These are phyloP conservation scores for Prolemur simus DNA, from an alignment of 2,113 vertebrate genomes.

Conservation along the genomic window DNA sequence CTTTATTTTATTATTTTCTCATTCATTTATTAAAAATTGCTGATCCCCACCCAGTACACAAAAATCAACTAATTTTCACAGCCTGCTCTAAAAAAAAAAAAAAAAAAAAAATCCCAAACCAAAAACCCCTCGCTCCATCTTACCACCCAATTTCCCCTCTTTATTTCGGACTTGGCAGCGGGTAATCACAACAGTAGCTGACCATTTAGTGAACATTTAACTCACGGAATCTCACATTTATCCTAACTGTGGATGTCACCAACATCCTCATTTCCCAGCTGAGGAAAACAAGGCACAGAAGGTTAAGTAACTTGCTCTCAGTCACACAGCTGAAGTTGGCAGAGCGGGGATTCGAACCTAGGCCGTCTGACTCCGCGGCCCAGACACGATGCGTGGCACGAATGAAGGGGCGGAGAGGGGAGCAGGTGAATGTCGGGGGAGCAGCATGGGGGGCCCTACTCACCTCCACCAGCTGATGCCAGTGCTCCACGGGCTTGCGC, in stretches of 20 bases:
- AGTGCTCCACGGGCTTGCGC: conserved; percentile 95
- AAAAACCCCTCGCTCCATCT: neutral
- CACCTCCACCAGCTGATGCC: conserved; percentile 94
- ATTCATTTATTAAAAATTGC: neutral
- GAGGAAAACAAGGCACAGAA: neutral
- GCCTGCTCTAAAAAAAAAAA: neutral
- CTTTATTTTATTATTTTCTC: neutral
- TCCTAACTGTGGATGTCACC: neutral
- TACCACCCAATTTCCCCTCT: neutral
- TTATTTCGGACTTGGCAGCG: neutral
- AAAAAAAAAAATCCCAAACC: neutral
- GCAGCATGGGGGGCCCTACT: neutral
- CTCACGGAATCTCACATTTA: neutral
- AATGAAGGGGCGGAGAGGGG: fast-evolving
- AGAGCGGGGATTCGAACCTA: neutral
- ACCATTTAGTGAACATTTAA: neutral
- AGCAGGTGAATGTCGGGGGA: fast-evolving
- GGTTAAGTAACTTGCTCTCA: neutral
- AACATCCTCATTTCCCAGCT: neutral
- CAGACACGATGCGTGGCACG: fast-evolving
- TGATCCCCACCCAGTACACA: neutral
- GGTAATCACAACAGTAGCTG: neutral
- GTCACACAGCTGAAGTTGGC: neutral
- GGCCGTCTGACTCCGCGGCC: fast-evolving
- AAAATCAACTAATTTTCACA: neutral